These are phyloP conservation scores for Willowsia nigromaculata DNA, from an alignment of 2,888 invertebrate genomes.

Conservation along the genomic window DNA sequence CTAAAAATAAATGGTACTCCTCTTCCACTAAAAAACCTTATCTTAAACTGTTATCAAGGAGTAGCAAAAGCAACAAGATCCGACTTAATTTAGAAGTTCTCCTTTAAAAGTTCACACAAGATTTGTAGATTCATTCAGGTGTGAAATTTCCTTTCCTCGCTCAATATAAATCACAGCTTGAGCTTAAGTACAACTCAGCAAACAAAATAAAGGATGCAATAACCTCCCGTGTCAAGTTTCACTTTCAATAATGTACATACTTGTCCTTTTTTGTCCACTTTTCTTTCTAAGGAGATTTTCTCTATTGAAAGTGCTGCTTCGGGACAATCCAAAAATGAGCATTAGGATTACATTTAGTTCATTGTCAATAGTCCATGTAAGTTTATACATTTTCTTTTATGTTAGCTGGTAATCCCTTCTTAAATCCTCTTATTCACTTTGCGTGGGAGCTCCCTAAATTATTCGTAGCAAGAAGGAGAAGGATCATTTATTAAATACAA, in stretches of 20 bases:
- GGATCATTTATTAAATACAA: slow-evolving; percentile 65
- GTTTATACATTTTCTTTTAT: slow-evolving; percentile 19
- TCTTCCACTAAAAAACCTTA: neutral
- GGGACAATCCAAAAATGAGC: slow-evolving; percentile 53
- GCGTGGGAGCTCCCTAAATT: slow-evolving; percentile 58
- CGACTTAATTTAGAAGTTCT: neutral
- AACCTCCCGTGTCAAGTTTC: slow-evolving; percentile 62
- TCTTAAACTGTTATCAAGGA: too few species aligned
- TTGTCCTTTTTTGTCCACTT: slow-evolving; percentile 61
- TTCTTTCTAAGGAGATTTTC: slow-evolving; percentile 44
- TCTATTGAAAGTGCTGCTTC: slow-evolving; percentile 41
- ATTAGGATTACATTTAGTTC: slow-evolving; percentile 22
- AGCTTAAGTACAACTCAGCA: slow-evolving; percentile 12
- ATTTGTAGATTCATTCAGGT: slow-evolving; percentile 66
- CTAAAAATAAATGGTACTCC: slow-evolving; percentile 6
- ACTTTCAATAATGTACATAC: slow-evolving; percentile 47
- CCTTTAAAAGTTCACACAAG: slow-evolving; percentile 39
- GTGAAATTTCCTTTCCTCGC: slow-evolving; percentile 61
- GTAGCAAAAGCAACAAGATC: neutral
- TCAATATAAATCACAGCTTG: slow-evolving; percentile 62
- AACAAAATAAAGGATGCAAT: slow-evolving; percentile 34
- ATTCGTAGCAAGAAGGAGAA: neutral
- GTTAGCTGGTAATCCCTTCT: slow-evolving; percentile 51
- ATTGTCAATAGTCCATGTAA: slow-evolving; percentile 17
- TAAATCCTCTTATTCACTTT: slow-evolving; percentile 53